phyloP scores from a whole-genome alignment of 2,797 vertebrate genomes.

The Etheostoma nigrum region DNA sequence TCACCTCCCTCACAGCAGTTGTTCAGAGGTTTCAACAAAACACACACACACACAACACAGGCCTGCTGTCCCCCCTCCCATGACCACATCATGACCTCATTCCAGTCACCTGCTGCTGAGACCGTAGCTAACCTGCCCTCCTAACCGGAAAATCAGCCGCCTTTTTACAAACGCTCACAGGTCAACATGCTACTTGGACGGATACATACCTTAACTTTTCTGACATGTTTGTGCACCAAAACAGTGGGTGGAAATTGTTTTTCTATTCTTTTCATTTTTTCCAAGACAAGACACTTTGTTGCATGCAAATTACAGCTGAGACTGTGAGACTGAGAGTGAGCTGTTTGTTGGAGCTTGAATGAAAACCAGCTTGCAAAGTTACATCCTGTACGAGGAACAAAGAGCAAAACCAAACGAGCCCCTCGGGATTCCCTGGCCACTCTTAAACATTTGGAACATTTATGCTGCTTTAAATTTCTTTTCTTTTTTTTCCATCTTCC shows the following conservation, averaged over 20 bases:
- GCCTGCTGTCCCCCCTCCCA: constrained; percentile 65
- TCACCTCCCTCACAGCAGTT: constrained; percentile 85
- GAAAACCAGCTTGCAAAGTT: constrained; percentile 80
- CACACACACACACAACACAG: constrained; percentile 46
- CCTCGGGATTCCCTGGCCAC: constrained; percentile 69
- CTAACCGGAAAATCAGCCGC: constrained; percentile 81
- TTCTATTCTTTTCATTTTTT: background rate
- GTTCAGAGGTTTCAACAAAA: constrained; percentile 80
- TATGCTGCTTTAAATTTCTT: constrained; percentile 80
- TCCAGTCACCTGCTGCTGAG: constrained; percentile 87
- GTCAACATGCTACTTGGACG: constrained; percentile 58
- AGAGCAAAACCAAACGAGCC: constrained; percentile 74
- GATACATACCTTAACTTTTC: constrained; percentile 57
- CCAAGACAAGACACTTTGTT: constrained; percentile 15
- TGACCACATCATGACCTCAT: constrained; percentile 83
- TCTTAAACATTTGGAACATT: constrained; percentile 83
- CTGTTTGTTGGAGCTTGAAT: constrained; percentile 63
- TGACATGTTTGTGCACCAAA: constrained; percentile 62
- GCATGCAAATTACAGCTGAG: constrained; percentile 27
- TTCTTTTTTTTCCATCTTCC: constrained; percentile 64
- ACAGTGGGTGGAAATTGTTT: constrained; percentile 44
- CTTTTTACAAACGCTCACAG: constrained; percentile 73
- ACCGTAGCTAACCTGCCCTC: constrained; percentile 85
- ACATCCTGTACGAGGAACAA: constrained; percentile 81
- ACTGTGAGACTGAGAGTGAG: constrained; percentile 34